A percentile compares a stretch with the other conserved stretches of the same genome.
phyloP scores from a whole-genome alignment of 37 sponge, comb jelly and placozoan genomes.

The Mnemiopsis leidyi region DNA sequence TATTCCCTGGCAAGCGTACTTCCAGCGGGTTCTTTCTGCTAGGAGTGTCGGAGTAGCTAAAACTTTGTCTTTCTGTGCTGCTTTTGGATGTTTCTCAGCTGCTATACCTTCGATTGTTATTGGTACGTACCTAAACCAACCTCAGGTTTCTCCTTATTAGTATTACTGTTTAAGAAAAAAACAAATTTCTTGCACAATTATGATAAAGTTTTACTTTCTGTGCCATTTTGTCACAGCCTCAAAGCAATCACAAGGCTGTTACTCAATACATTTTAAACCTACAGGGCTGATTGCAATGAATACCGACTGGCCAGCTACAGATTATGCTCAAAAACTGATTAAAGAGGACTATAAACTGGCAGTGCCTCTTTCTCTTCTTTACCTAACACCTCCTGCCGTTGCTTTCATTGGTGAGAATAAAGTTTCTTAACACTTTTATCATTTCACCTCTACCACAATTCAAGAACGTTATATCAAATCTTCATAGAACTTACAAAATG shows the following conservation, averaged over 20 bases:
- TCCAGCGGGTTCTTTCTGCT: slow-evolving; percentile 34
- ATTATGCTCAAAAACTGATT: not conserved
- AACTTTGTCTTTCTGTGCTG: not conserved
- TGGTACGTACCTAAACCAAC: too few relatives aligned
- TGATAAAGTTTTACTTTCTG: too few relatives aligned
- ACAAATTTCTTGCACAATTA: too few relatives aligned
- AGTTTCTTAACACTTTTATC: too few relatives aligned
- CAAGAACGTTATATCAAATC: too few relatives aligned
- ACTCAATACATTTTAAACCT: too few relatives aligned
- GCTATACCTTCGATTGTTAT: slow-evolving; percentile 22
- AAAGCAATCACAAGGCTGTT: too few relatives aligned
- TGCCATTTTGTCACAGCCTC: too few relatives aligned
- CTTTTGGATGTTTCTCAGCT: slow-evolving; percentile 22
- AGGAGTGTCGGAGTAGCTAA: not conserved
- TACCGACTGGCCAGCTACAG: slow-evolving; percentile 8
- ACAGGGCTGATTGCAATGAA: slow-evolving; percentile 26
- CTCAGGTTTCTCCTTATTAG: too few relatives aligned
- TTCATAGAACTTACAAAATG: too few relatives aligned
- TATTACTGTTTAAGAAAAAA: too few relatives aligned
- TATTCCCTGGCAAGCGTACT: slow-evolving; percentile 42
- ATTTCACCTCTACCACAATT: too few relatives aligned
- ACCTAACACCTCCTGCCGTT: slow-evolving; percentile 42
- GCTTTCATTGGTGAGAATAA: slow-evolving; percentile 52
- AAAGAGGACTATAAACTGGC: slow-evolving; percentile 1
- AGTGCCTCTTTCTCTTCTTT: slow-evolving; percentile 1